Base-by-base conservation (phyloP, 2,797 vertebrate species). In the Serranus cabrilla region DNA sequence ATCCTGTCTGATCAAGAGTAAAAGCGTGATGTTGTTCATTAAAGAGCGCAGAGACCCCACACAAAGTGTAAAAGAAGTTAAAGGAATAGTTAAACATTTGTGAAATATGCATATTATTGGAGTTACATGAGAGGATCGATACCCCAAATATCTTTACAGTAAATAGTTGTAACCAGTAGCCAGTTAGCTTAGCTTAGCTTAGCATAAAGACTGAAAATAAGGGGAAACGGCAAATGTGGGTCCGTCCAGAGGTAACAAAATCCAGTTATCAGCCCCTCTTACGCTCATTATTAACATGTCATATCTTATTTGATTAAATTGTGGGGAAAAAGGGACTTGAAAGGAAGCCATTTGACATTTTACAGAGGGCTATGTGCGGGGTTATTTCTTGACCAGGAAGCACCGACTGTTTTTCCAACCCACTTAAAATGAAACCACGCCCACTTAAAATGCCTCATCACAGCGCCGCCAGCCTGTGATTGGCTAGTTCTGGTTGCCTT, bases 1-100 rank as follows among this genome's bases (percentile, higher is more conserved):
- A 37, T 78, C 64, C 65, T 71, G 61, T 82, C 78, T 90, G 80
- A 80, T 78, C 56, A 42, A 74, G 23, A 67, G 56, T 70, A 25
- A 54, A 60, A 49, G 12, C 21, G 43, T 20, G 37, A 52, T 17
- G 51, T 51, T 21, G 21, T 31, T 37, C 60, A 62, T 11, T 49
- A 11, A 60, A 63, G 27, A 73, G 21, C 5, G 10, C 25, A 59
- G 17, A 79, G 34, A 64, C 21, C 39, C 40, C 37, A 46, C 27
- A 76, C 27, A 71, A 27, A 31, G 37, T 62, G 8, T 4, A 47
- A 21, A 31, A 54, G 13, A 42, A 37, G 16, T 49, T 1, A 56
- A 27, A 3, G 27, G 6, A 27, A 34, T 34, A 34, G 34, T 6
- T 34, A 34, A 34, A 34, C 34, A 34, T 34, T 34, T 34, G 34